Conservation (phyloP, 2,888 invertebrate genomes). For the Timema cristinae region DNA sequence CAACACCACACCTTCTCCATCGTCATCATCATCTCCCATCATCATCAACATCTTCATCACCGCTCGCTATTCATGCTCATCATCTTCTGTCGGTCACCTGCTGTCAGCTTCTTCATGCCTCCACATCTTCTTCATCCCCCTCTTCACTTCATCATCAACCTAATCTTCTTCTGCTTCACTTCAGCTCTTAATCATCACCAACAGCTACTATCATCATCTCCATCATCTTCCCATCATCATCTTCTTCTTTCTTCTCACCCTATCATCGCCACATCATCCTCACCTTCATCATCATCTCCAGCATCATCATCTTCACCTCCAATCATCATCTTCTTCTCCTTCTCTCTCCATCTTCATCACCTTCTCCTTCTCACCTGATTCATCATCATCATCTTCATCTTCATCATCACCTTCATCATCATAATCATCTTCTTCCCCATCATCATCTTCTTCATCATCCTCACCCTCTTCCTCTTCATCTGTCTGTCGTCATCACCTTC, state of each 20-base stretch:
- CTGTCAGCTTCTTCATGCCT: too few relatives aligned
- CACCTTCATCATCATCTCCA: slow-evolving; percentile 14
- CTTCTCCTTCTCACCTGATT: slow-evolving; percentile 2
- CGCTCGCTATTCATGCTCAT: too few relatives aligned
- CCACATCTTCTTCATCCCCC: neutral
- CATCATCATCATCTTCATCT: slow-evolving; percentile 16
- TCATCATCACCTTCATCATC: slow-evolving; percentile 17
- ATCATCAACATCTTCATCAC: too few relatives aligned
- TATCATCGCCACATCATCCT: neutral
- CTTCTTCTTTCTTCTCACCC: neutral
- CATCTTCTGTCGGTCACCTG: too few relatives aligned
- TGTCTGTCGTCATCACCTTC: neutral
- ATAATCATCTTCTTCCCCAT: slow-evolving; percentile 14
- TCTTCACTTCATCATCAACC: slow-evolving; percentile 1
- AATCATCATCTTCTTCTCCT: slow-evolving; percentile 4
- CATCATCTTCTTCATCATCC: slow-evolving; percentile 16
- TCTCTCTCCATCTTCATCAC: slow-evolving; percentile 7
- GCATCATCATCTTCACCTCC: slow-evolving; percentile 8
- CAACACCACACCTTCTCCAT: too few relatives aligned
- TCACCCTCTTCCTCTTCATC: slow-evolving; percentile 14
- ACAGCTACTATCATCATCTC: neutral
- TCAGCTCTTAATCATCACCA: slow-evolving; percentile 6
- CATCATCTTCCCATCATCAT: neutral
- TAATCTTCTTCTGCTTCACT: slow-evolving; percentile 1
- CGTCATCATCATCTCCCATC: too few relatives aligned